Base-by-base conservation (phyloP, 2,797 vertebrate genomes). In the Malacoctenus gilli region DNA sequence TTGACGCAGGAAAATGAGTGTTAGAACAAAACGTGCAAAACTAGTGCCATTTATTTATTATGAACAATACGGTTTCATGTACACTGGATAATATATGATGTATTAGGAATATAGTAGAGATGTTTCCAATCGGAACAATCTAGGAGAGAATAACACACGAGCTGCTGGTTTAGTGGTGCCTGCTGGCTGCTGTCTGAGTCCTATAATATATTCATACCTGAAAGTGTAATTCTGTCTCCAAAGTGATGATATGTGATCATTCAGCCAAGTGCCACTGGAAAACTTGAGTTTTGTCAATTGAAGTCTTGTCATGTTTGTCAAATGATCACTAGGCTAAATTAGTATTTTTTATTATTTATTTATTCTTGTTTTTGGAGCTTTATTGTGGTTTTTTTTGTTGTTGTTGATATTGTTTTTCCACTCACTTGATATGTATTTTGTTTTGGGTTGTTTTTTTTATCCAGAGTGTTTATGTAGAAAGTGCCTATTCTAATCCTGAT, bases 381-480 rank as follows among this genome's bases (percentile, higher is more conserved):
- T 38, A 25, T 25, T 16, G 34, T 52, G 18, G 16, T 14, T 23
- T 40, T 37, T 28, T 55, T 52, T 53, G 16, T 19, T 61, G 49
- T 63, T 73, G 38, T 71, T n/a, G n/a, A n/a, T n/a, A n/a, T n/a
- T n/a, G n/a, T n/a, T n/a, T 61, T 82, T 67, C 30, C 61, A 68
- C 63, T 79, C 79, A 86, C 80, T 72, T 76, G 79, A 80, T 82
- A 74, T 77, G 57, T 87, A 69, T 83, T 77, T 59, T n/a, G n/a
- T n/a, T n/a, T n/a, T n/a, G n/a, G n/a, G n/a, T n/a, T n/a, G n/a
- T n/a, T n/a, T n/a, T 67, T 87, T 87, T 82, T 77, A 75, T 87
- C 87, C 90, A 86, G 82, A 90, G 93, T 90, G 89, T 91, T 68
- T 83, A 91, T 89, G 92, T 93, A 89, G 93, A 93, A 94, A 92